Evolutionary conservation across 2,797 vertebrate genomes (phyloP).

Genomic region (Pteropus rufus): DNA sequence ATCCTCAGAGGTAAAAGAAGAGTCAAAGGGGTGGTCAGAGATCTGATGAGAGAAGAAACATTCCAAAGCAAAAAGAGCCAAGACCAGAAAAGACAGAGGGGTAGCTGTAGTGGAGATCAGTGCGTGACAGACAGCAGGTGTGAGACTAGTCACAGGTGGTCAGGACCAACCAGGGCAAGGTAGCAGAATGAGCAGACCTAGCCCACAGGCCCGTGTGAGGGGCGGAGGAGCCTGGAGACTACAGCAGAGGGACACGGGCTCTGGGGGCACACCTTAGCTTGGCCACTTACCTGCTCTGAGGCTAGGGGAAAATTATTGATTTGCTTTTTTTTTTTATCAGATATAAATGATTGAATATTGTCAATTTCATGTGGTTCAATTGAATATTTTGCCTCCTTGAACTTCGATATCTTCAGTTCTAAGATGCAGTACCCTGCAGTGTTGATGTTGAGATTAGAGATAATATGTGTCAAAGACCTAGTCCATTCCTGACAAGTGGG

Average conservation of each 20-base stretch:
- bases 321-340: neutral
- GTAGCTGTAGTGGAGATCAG: neutral
- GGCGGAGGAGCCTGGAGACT: neutral
- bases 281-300: neutral
- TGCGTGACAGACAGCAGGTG: neutral
- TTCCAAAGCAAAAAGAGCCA: neutral
- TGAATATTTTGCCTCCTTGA: neutral
- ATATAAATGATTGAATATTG: neutral
- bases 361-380: neutral
- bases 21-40: neutral
- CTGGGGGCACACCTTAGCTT: neutral
- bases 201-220: neutral
- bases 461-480: neutral
- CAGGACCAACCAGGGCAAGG: neutral
- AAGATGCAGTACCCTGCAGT: neutral
- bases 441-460: neutral
- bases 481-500: neutral
- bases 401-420: neutral
- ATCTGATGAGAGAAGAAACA: neutral
- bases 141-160: too few relatives aligned
- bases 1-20: neutral
- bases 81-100: neutral
- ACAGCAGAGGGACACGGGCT: fast-evolving
- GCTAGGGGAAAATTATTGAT: neutral
- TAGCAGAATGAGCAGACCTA: neutral